Conservation (phyloP, 2,797 vertebrate species). For the Anas georgica region DNA sequence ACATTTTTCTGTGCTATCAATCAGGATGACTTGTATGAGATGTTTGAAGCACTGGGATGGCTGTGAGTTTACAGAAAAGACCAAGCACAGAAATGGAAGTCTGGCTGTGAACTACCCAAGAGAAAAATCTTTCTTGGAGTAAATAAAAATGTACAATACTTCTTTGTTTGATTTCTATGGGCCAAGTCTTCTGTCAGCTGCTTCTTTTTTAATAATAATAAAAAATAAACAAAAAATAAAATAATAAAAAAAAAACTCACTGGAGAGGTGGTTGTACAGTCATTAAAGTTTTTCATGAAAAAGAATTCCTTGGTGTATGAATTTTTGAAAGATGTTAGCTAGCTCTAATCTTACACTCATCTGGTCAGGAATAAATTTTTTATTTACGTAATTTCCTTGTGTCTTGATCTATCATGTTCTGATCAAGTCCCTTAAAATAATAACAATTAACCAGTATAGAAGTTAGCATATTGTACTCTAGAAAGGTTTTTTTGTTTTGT, state of each 20-base stretch:
- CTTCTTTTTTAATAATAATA: no score
- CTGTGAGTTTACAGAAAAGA: background rate
- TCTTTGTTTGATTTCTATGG: background rate
- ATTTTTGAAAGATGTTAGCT: background rate
- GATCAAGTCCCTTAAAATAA: background rate
- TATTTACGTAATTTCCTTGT: background rate
- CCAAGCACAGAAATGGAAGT: background rate
- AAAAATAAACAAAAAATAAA: no score
- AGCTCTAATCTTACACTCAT: background rate
- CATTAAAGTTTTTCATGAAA: background rate
- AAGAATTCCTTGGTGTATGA: background rate
- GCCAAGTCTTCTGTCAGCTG: background rate
- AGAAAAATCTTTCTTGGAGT: background rate
- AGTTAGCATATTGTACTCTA: background rate
- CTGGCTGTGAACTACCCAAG: background rate
- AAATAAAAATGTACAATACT: background rate
- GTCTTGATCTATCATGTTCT: background rate
- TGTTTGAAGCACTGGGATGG: background rate
- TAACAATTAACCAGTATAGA: background rate
- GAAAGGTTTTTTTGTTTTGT: background rate
- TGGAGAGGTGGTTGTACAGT: background rate
- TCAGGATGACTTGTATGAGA: background rate
- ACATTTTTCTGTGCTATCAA: background rate
- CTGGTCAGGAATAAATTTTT: background rate
- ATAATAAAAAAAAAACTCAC: no score